Evolutionary conservation across 2,888 invertebrate species (phyloP).

Genomic region (Eueremaeus valkanovi): DNA sequence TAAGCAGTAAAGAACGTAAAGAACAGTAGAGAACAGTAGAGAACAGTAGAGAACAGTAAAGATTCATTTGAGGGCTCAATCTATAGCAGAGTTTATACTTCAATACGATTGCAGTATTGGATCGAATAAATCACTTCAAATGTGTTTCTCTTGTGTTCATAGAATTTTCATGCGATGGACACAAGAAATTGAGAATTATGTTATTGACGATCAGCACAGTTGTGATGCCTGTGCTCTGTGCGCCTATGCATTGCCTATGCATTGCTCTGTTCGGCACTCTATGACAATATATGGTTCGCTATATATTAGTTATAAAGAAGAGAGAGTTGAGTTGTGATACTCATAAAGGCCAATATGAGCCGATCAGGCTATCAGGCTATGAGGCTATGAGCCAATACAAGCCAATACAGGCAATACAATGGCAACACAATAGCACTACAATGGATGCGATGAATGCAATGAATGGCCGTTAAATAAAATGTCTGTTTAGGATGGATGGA

Average conservation of each 20-base stretch:
- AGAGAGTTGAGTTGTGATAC: not conserved
- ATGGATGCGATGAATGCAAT: not conserved
- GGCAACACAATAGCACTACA: not conserved
- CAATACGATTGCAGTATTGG: constrained; percentile 1
- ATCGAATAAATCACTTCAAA: constrained; percentile 31
- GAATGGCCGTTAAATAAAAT: constrained; percentile 26
- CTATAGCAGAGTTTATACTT: not conserved
- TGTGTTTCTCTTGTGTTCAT: constrained; percentile 32
- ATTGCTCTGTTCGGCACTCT: too few relatives aligned
- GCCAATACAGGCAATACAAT: not conserved
- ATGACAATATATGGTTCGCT: too few relatives aligned
- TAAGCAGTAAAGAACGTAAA: not conserved
- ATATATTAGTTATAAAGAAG: too few relatives aligned
- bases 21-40: too few relatives aligned
- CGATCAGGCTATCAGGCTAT: too few relatives aligned
- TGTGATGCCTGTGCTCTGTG: not conserved
- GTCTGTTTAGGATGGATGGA: constrained; percentile 28
- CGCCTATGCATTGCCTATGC: too few relatives aligned
- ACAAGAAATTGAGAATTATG: constrained; percentile 29
- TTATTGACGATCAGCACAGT: constrained; percentile 11
- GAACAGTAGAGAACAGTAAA: too few relatives aligned
- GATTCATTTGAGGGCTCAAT: not conserved
- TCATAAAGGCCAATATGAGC: not conserved
- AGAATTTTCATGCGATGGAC: constrained; percentile 27
- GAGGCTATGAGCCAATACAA: too few relatives aligned